Conservation (phyloP, 2,888 invertebrate species). For the Drosophila subquinaria region DNA sequence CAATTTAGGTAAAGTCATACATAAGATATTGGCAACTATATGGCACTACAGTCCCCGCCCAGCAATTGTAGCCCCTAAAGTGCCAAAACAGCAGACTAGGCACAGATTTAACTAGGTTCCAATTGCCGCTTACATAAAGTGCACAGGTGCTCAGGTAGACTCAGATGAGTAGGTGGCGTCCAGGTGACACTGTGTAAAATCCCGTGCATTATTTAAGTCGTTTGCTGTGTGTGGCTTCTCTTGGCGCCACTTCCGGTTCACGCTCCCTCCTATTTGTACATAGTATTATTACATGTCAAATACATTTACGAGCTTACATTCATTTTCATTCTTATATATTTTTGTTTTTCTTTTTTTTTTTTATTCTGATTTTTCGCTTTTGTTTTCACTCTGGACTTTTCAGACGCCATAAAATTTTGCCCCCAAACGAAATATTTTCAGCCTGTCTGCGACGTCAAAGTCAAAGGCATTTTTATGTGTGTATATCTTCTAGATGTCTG, state of each 20-base stretch:
- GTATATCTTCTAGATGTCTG: conserved; percentile 14
- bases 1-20: conserved; percentile 46
- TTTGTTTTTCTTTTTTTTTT: background rate
- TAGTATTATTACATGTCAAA: conserved; percentile 7
- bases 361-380: conserved; percentile 31
- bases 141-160: conserved; percentile 30
- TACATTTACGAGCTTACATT: background rate
- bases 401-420: conserved; percentile 39
- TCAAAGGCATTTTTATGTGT: conserved; percentile 56
- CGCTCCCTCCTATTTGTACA: background rate
- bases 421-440: conserved; percentile 47
- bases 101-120: conserved; percentile 5
- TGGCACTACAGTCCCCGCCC: background rate
- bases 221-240: conserved; percentile 22
- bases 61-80: conserved; percentile 5
- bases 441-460: conserved; percentile 65
- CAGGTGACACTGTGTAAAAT: conserved; percentile 21
- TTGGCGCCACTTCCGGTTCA: conserved; percentile 38
- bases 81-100: conserved; percentile 1
- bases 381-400: conserved; percentile 39
- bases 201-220: conserved; percentile 23
- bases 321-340: background rate
- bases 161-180: conserved; percentile 7
- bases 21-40: conserved; percentile 12
- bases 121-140: conserved; percentile 36